Conservation (phyloP, 64 coral and sea anemone genomes). For the Pocillopora damicornis region DNA sequence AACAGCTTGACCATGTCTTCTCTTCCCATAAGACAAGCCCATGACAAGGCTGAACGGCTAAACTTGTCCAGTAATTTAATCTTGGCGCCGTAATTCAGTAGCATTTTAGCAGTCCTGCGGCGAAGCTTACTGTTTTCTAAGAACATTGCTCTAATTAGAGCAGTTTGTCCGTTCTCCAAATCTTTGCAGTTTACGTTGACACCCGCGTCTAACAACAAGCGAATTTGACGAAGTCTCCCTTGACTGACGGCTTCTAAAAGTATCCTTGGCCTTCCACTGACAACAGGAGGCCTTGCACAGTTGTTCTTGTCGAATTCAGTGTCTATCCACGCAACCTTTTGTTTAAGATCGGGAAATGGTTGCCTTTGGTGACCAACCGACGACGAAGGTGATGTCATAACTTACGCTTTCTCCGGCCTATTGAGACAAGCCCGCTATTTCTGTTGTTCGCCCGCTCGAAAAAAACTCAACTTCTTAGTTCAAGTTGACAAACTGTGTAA, state of each 20-base stretch:
- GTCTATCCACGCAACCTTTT: conserved; percentile 1
- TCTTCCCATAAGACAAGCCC: conserved; percentile 67
- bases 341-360: not conserved
- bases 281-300: not conserved
- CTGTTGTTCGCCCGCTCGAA: not conserved
- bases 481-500: no score
- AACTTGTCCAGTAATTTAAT: conserved; percentile 51
- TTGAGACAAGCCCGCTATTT: not conserved
- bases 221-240: conserved; percentile 68
- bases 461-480: not conserved
- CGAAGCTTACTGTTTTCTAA: conserved; percentile 72
- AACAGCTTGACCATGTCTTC: conserved; percentile 76
- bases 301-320: not conserved
- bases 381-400: not conserved
- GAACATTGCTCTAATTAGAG: conserved; percentile 76
- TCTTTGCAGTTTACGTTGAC: conserved; percentile 89
- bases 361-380: conserved; percentile 16
- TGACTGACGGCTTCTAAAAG: conserved; percentile 76
- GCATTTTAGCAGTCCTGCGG: conserved; percentile 55
- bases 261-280: conserved; percentile 61
- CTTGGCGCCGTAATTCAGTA: conserved; percentile 80
- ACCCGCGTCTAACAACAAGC: conserved; percentile 77
- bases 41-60: conserved; percentile 71
- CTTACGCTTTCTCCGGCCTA: no score
- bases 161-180: conserved; percentile 64